These are phyloP conservation scores for Coendou prehensilis DNA, from an alignment of 2,797 vertebrate genomes.

Conservation along the genomic window DNA sequence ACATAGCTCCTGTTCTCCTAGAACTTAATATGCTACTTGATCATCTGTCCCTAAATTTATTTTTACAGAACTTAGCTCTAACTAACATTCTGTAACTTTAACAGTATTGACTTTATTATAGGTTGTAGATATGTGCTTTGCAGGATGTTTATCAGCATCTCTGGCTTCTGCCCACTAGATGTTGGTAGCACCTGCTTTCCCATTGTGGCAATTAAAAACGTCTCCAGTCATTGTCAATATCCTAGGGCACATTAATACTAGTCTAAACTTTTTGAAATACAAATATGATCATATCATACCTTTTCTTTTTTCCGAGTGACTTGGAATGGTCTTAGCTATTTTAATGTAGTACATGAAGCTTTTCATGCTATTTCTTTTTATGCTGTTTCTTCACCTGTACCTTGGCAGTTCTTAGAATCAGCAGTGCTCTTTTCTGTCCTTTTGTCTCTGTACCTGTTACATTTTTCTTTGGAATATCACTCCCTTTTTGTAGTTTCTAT, in stretches of 20 bases:
- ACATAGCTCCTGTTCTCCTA: background rate
- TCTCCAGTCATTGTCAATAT: background rate
- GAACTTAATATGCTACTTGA: background rate
- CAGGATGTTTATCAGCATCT: background rate
- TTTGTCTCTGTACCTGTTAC: background rate
- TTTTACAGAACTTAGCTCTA: background rate
- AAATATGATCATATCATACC: background rate
- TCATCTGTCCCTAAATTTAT: background rate
- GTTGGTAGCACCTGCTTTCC: background rate
- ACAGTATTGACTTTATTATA: background rate
- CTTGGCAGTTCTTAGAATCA: slow-evolving; percentile 23
- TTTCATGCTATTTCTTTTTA: background rate
- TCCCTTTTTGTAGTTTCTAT: background rate
- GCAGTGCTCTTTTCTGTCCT: background rate
- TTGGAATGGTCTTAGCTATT: background rate
- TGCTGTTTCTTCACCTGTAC: background rate
- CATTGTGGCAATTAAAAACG: background rate
- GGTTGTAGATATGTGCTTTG: background rate
- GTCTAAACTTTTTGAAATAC: slow-evolving; percentile 22
- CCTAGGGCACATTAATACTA: background rate
- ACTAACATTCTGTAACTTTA: background rate
- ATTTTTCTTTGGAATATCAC: slow-evolving; percentile 32
- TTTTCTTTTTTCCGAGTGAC: background rate
- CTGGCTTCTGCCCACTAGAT: background rate
- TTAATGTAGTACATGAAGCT: background rate